A percentile compares a stretch with the other conserved stretches of the same genome.
These are phyloP conservation scores for Sussaba pulchella DNA, from an alignment of 2,888 invertebrate species.

Conservation along the genomic window DNA sequence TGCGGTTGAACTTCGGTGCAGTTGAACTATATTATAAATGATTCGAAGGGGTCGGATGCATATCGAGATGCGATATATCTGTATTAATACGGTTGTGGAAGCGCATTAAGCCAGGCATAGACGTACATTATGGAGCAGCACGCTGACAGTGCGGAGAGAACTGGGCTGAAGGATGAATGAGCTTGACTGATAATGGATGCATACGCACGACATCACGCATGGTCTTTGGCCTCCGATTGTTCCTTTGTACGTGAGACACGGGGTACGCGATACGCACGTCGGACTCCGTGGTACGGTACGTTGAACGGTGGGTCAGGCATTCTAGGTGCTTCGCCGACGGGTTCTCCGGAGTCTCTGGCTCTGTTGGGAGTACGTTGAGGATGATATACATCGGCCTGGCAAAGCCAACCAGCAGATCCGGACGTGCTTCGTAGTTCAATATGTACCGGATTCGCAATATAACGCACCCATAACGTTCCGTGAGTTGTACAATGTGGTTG, in stretches of 20 bases:
- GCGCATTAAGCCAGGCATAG: slow-evolving; percentile 8
- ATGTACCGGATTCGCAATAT: slow-evolving; percentile 20
- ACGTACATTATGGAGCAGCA: slow-evolving; percentile 35
- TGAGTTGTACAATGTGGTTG: too few relatives aligned
- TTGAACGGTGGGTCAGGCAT: slow-evolving; percentile 4
- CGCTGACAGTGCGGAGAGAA: slow-evolving; percentile 56
- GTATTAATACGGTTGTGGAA: neutral
- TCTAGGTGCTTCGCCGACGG: slow-evolving; percentile 3
- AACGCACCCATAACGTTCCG: neutral
- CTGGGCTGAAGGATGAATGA: slow-evolving; percentile 61
- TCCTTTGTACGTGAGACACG: slow-evolving; percentile 68
- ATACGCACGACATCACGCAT: slow-evolving; percentile 70
- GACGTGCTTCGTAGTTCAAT: slow-evolving; percentile 35
- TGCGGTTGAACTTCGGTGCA: too few relatives aligned
- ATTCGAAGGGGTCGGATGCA: slow-evolving; percentile 7
- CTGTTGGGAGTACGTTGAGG: slow-evolving; percentile 39
- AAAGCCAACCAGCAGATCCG: slow-evolving; percentile 12
- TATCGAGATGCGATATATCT: neutral
- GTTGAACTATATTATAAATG: too few relatives aligned
- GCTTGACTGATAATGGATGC: slow-evolving; percentile 71
- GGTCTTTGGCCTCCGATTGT: slow-evolving; percentile 69
- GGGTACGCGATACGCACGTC: slow-evolving; percentile 37
- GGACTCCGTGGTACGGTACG: neutral
- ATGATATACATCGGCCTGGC: slow-evolving; percentile 41
- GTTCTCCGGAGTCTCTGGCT: slow-evolving; percentile 21